Conservation (phyloP, 2,113 vertebrate species). For the Onychostoma macrolepis region DNA sequence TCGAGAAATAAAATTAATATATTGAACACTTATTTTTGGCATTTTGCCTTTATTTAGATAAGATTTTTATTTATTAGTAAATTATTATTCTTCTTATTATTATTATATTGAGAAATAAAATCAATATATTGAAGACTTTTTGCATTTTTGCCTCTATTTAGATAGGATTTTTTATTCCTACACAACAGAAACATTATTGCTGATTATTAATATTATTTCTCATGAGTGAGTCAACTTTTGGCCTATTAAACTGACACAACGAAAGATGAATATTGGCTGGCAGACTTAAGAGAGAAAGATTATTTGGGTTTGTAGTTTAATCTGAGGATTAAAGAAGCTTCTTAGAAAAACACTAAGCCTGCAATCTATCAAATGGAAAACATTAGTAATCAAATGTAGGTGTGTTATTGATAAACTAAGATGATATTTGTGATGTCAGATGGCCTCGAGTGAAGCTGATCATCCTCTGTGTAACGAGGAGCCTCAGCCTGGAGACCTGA, state of each 20-base stretch:
- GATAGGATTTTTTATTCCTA: too few species aligned
- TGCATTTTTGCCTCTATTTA: too few species aligned
- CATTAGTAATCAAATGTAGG: not conserved
- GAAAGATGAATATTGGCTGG: not conserved
- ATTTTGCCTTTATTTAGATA: too few species aligned
- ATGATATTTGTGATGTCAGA: constrained; percentile 63
- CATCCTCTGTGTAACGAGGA: constrained; percentile 65
- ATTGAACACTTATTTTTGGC: too few species aligned
- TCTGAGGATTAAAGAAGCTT: not conserved
- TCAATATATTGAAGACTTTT: too few species aligned
- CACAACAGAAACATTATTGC: too few species aligned
- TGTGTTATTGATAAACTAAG: not conserved
- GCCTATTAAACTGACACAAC: not conserved
- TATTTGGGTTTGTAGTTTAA: not conserved
- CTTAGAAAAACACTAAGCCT: not conserved
- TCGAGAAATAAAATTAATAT: too few species aligned
- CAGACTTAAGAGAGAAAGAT: not conserved
- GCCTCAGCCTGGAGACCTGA: constrained; percentile 89
- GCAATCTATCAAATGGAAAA: too few species aligned
- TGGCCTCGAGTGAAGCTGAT: constrained; percentile 79
- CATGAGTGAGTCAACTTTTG: not conserved
- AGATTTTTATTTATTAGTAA: too few species aligned
- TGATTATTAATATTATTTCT: too few species aligned
- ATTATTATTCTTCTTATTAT: too few species aligned
- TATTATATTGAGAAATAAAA: too few species aligned